Conservation (phyloP, 2,113 vertebrate species). For the Centrocercus urophasianus region DNA sequence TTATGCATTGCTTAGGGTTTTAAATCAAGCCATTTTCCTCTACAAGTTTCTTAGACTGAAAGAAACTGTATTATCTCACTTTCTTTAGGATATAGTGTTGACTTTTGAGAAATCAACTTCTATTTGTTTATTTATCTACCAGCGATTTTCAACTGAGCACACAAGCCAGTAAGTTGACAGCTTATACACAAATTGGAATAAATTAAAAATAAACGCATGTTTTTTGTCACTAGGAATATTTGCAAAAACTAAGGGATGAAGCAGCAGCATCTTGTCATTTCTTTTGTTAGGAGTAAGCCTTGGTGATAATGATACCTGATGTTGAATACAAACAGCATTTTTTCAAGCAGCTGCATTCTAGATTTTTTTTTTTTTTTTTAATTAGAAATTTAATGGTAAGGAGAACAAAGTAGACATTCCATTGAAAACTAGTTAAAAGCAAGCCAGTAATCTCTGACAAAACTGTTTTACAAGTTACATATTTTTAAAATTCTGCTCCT, state of each 20-base stretch:
- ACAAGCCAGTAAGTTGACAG: not conserved
- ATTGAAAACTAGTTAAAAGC: not conserved
- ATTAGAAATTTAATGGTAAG: not conserved
- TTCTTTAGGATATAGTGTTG: not conserved
- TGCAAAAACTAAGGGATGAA: not conserved
- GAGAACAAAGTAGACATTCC: not conserved
- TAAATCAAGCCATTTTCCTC: not conserved
- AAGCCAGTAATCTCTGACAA: not conserved
- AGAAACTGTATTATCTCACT: not conserved
- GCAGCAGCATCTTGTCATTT: not conserved
- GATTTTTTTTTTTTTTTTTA: not conserved
- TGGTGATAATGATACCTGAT: not conserved
- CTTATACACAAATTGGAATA: not conserved
- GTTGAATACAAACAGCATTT: not conserved
- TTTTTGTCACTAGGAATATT: not conserved
- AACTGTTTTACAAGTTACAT: not conserved
- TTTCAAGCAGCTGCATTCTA: not conserved
- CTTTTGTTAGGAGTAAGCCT: not conserved
- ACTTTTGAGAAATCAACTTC: not conserved
- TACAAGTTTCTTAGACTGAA: not conserved
- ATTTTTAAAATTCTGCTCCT: not conserved
- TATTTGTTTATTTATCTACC: not conserved
- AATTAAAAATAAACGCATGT: not conserved
- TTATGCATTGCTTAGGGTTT: not conserved
- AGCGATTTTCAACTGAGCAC: not conserved